These are phyloP conservation scores for Mactromeris polynyma DNA, from an alignment of 2,888 invertebrate species.

Conservation along the genomic window DNA sequence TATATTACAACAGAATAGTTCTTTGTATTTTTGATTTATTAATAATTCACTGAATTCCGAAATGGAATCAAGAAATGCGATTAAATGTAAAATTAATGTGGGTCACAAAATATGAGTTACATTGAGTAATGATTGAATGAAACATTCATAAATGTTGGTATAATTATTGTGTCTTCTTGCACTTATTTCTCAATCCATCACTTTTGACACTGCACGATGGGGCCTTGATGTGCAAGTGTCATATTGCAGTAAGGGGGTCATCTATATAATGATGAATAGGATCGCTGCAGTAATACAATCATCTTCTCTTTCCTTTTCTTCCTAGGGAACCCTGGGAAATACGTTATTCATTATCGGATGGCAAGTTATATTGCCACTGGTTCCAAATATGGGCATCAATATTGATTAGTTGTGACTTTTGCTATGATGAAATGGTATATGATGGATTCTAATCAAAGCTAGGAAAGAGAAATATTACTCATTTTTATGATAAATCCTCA, in stretches of 20 bases:
- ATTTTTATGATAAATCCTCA: conserved; percentile 12
- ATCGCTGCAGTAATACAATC: neutral
- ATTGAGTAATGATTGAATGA: conserved; percentile 2
- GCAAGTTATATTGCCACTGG: conserved; percentile 26
- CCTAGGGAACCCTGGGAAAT: conserved; percentile 31
- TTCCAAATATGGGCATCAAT: conserved; percentile 34
- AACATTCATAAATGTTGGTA: conserved; percentile 11
- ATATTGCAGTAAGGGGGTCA: neutral
- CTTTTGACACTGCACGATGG: conserved; percentile 1
- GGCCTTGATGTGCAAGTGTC: neutral
- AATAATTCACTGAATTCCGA: neutral
- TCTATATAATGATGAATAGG: conserved; percentile 6
- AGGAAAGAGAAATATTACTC: neutral
- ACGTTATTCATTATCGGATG: conserved; percentile 40
- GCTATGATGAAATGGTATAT: conserved; percentile 13
- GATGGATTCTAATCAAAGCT: conserved; percentile 34
- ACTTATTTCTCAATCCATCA: conserved; percentile 5
- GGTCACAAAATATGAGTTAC: neutral
- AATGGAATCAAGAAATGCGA: neutral
- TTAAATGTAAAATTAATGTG: neutral
- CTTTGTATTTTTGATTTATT: neutral
- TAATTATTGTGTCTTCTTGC: neutral
- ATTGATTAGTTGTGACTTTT: conserved; percentile 35
- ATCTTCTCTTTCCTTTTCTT: neutral
- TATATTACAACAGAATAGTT: neutral